Evolutionary conservation across 2,888 invertebrate species (phyloP), one percentile per base, ranked within the genome.

Genomic region (Andrena haemorrhoa): DNA sequence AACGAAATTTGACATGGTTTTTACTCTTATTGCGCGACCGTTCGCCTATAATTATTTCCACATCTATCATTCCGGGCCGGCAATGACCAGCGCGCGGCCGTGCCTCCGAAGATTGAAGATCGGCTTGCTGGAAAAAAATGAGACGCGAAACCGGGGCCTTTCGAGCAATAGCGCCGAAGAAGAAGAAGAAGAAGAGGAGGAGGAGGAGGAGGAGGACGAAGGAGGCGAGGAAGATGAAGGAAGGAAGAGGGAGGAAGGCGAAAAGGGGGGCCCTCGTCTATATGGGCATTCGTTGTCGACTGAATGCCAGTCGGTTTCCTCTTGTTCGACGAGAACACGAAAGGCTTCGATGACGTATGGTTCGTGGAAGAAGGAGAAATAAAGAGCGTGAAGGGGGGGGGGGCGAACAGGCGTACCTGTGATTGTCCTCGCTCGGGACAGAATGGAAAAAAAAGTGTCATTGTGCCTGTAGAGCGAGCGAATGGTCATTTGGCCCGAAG

Each of bases 1-100:
- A 79, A 81, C 87, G 92, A 92, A 93, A 93, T 93, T 92, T 92
- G 92, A 93, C 92, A 93, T 92, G 93, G 92, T 92, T 92, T 90
- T 93, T 91, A 91, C 90, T 93, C 91, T 92, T 91, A 89, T 91
- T 92, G 92, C 89, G 89, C 87, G 88, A 90, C 89, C 89, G 90
- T 92, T 92, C 92, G 88, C 91, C 93, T 93, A 93, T 93, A 93
- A 93, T 93, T 93, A 93, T 93, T 93, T 93, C 90, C 92, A 93
- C 93, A 93, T 93, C 93, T 93, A 93, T 93, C 93, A 93, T 88
- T 88, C 88, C 77, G 84, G 86, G 81, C 80, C 77, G 87, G 88
- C 88, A 86, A 88, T 88, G 86, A 88, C 88, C 86, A 89, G 86
- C 86, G 56, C 58, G 77, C 83, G 85, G 81, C 84, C 84, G 84